Evolutionary conservation across 2,888 invertebrate species (phyloP).

Genomic region (Poecilobothrus nobilitatus): DNA sequence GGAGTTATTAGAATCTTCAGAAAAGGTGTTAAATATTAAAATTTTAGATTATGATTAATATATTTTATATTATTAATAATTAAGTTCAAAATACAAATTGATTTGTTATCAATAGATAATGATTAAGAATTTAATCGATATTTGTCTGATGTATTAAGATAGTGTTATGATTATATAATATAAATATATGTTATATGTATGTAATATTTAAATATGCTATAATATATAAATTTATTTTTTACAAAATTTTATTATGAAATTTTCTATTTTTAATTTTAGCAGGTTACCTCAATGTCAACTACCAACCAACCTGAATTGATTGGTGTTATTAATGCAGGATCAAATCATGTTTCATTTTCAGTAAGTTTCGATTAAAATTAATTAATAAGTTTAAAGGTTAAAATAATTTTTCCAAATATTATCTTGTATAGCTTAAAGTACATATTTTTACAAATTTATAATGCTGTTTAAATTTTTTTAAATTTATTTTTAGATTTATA

Average conservation of each 20-base stretch:
- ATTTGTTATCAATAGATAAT: too few species aligned
- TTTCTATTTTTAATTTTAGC: background rate
- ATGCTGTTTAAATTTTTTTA: constrained; percentile 33
- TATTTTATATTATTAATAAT: background rate
- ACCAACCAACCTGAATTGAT: background rate
- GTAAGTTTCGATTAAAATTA: background rate
- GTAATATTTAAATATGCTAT: too few species aligned
- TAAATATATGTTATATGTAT: too few species aligned
- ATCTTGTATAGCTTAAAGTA: background rate
- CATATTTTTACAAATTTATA: background rate
- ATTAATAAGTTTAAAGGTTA: too few species aligned
- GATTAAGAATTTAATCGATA: too few species aligned
- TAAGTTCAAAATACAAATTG: background rate
- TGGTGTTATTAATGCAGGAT: constrained; percentile 7
- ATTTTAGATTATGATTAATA: background rate
- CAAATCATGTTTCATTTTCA: background rate
- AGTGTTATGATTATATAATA: too few species aligned
- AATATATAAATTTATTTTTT: too few species aligned
- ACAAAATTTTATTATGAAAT: background rate
- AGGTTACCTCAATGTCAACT: background rate
- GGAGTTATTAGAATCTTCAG: background rate
- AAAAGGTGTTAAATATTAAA: background rate
- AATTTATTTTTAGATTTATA: constrained; percentile 70
- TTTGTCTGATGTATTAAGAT: too few species aligned
- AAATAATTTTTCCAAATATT: too few species aligned